A percentile compares a stretch with the other conserved stretches of the same genome.
phyloP scores from a whole-genome alignment of 2,797 vertebrate species.

The Sus cebifrons region DNA sequence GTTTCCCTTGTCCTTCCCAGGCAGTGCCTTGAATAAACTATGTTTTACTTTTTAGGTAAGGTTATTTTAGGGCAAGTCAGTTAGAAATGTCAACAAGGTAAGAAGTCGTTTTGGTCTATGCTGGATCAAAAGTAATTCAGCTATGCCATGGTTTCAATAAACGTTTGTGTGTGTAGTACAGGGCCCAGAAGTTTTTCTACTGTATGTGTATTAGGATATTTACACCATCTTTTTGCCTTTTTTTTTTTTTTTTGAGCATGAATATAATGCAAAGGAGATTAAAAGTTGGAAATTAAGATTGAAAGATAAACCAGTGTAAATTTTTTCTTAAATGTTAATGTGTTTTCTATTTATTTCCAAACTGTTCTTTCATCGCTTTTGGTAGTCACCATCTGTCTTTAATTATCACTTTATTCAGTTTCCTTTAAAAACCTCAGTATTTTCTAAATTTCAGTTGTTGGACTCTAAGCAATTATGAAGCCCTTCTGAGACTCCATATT shows the following conservation, averaged over 20 bases:
- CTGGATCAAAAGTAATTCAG: conserved; percentile 50
- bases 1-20: conserved; percentile 38
- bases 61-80: conserved; percentile 35
- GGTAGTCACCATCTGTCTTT: conserved; percentile 29
- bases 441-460: conserved; percentile 54
- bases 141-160: background rate
- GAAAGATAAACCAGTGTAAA: background rate
- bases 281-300: conserved; percentile 41
- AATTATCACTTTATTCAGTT: conserved; percentile 35
- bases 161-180: background rate
- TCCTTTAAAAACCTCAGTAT: conserved; percentile 11
- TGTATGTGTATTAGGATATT: background rate
- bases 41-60: conserved; percentile 14
- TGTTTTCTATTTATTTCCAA: conserved; percentile 50
- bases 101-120: background rate
- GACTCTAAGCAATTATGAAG: conserved; percentile 22
- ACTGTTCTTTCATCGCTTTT: conserved; percentile 5
- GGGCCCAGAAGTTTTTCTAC: background rate
- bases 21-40: conserved; percentile 7
- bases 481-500: background rate
- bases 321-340: conserved; percentile 26
- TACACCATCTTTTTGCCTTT: background rate
- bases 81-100: conserved; percentile 17
- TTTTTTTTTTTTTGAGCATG: background rate
- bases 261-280: background rate